Evolutionary conservation across 2,888 invertebrate species (phyloP).

Genomic region (Capitulum mitella): DNA sequence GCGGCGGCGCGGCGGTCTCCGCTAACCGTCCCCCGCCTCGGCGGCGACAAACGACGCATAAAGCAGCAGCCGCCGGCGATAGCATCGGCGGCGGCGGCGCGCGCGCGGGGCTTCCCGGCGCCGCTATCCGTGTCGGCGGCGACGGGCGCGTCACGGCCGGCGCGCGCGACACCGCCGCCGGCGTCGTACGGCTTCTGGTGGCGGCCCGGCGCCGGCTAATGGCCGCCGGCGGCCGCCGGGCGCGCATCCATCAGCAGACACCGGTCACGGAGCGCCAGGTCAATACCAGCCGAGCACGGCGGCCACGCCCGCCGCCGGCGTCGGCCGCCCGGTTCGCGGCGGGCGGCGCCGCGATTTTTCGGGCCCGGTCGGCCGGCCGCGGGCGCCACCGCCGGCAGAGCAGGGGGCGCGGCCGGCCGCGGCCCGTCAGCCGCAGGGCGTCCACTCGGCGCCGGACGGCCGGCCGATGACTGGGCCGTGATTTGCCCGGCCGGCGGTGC

Average conservation of each 20-base stretch:
- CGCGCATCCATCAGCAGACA: background rate
- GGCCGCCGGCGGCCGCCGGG: background rate
- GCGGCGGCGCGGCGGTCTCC: no score
- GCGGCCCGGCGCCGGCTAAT: background rate
- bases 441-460: background rate
- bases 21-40: background rate
- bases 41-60: background rate
- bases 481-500: background rate
- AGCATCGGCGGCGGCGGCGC: background rate
- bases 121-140: background rate
- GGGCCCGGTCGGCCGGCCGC: background rate
- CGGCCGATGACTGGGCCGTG: no score
- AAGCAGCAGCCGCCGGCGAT: background rate
- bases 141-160: background rate
- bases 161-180: background rate
- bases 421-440: background rate
- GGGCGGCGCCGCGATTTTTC: background rate
- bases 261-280: background rate
- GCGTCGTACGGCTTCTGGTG: background rate
- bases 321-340: background rate
- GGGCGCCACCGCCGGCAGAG: no score
- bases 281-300: background rate
- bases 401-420: no score
- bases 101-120: background rate
- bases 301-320: background rate